A percentile compares a stretch with the other conserved stretches of the same genome.
Evolutionary conservation across 2,113 vertebrate genomes (phyloP).

Genomic region (Patagioenas fasciata): DNA sequence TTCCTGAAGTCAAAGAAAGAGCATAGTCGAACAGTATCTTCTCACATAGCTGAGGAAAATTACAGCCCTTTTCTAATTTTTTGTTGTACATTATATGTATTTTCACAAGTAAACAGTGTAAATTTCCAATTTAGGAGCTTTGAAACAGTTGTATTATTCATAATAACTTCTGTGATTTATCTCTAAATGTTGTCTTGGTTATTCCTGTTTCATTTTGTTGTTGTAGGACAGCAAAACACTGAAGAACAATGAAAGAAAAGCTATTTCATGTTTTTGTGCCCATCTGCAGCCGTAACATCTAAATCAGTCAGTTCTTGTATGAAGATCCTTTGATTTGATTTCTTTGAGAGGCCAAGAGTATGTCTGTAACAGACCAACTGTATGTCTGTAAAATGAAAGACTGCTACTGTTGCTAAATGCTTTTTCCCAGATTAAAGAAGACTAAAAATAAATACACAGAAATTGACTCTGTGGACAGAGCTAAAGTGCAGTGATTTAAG

Average conservation of each 20-base stretch:
- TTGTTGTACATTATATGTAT: not conserved
- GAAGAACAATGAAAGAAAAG: not conserved
- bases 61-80: not conserved
- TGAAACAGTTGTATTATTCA: not conserved
- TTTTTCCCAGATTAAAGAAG: conserved; percentile 23
- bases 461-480: not conserved
- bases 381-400: conserved; percentile 2
- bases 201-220: not conserved
- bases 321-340: conserved; percentile 23
- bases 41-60: not conserved
- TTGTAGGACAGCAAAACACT: not conserved
- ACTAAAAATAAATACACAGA: not conserved
- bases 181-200: not conserved
- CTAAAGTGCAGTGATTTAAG: not conserved
- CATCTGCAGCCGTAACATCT: not conserved
- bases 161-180: not conserved
- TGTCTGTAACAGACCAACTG: not conserved
- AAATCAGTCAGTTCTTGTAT: not conserved
- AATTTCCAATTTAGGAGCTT: not conserved
- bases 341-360: conserved; percentile 7
- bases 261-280: not conserved
- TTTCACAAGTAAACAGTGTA: not conserved
- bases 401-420: not conserved
- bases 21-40: not conserved
- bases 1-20: not conserved